These are phyloP conservation scores for Anguilla pacifica DNA, from an alignment of 2,797 vertebrate genomes.

Conservation along the genomic window DNA sequence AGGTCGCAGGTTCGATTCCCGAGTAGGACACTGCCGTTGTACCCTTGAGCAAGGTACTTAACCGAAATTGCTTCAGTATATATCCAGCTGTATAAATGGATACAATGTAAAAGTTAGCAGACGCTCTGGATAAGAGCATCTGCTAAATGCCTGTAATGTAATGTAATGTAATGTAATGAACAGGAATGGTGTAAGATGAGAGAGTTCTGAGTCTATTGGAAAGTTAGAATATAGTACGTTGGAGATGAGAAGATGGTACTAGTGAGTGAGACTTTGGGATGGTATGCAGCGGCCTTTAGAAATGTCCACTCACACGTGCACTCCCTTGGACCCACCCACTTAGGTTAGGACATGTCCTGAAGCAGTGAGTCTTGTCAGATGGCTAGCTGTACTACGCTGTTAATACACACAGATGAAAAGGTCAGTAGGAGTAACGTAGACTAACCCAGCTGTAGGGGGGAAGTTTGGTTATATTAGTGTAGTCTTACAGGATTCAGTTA, in stretches of 20 bases:
- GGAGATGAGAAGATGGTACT: neutral
- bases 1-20: too few relatives aligned
- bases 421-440: neutral
- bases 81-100: too few relatives aligned
- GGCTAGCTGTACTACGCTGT: neutral
- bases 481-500: neutral
- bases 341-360: neutral
- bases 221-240: neutral
- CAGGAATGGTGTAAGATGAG: neutral
- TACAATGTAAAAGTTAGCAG: too few relatives aligned
- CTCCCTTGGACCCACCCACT: neutral
- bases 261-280: neutral
- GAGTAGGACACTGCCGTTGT: too few relatives aligned
- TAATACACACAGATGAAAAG: neutral
- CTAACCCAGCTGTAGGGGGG: neutral
- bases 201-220: neutral
- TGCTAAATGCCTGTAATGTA: too few relatives aligned
- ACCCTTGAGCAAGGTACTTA: too few relatives aligned
- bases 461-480: neutral
- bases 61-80: too few relatives aligned
- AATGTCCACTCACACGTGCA: neutral
- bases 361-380: neutral
- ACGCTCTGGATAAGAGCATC: too few relatives aligned
- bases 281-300: neutral
- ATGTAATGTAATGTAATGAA: too few relatives aligned